A percentile compares a stretch with the other conserved stretches of the same genome.
These are phyloP conservation scores for Brachystomella parvula DNA, from an alignment of 1,140 invertebrate species.

Conservation along the genomic window DNA sequence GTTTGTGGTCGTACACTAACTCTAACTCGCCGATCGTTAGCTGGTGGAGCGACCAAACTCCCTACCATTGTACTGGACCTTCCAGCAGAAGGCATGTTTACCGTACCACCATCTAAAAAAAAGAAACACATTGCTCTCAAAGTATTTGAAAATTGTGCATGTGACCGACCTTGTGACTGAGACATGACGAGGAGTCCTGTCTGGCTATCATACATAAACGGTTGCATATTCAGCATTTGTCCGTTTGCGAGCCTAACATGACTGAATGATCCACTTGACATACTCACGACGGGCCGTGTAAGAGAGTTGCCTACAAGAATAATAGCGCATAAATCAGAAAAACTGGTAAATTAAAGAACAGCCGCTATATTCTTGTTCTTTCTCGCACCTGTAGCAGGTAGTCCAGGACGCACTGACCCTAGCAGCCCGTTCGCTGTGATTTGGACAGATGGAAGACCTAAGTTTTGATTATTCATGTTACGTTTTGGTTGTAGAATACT, in stretches of 20 bases:
- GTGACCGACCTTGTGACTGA: background rate
- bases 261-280: background rate
- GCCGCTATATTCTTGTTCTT: background rate
- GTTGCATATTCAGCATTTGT: background rate
- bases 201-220: constrained; percentile 10
- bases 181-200: constrained; percentile 19
- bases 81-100: background rate
- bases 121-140: background rate
- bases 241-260: background rate
- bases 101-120: background rate
- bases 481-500: background rate
- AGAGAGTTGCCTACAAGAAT: background rate
- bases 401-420: background rate
- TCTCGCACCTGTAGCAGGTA: background rate
- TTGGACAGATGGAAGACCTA: background rate
- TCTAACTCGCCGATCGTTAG: background rate
- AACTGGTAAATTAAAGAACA: background rate
- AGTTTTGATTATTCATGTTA: too few species aligned
- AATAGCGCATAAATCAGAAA: background rate
- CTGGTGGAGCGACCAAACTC: too few species aligned
- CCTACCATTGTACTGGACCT: background rate
- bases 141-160: background rate
- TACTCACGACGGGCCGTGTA: background rate
- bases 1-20: background rate
- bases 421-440: background rate